Evolutionary conservation across 2,113 vertebrate genomes (phyloP).

Genomic region (Pseudolaguvia tuberculata): DNA sequence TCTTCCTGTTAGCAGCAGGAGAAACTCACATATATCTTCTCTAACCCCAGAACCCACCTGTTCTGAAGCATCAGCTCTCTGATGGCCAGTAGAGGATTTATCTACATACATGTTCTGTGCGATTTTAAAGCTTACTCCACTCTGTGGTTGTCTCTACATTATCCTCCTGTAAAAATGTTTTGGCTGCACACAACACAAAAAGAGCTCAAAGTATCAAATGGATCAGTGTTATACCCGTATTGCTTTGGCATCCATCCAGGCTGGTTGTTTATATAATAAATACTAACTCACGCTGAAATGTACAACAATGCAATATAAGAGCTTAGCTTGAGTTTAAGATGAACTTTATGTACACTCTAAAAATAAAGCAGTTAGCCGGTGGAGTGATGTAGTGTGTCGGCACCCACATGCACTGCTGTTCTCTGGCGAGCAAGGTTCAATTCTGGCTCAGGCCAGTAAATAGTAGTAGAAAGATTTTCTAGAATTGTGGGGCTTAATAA

Average conservation of each 20-base stretch:
- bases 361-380: too few species aligned
- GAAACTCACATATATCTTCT: background rate
- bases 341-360: background rate
- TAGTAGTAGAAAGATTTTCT: too few species aligned
- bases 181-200: background rate
- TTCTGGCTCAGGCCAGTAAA: too few species aligned
- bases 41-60: background rate
- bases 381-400: too few species aligned
- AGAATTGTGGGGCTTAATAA: too few species aligned
- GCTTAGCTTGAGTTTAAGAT: background rate
- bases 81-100: slow-evolving; percentile 7
- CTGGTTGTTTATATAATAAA: slow-evolving; percentile 1
- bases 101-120: background rate
- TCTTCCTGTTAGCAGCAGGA: background rate
- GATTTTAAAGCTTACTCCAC: background rate
- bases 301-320: background rate
- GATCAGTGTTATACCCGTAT: background rate
- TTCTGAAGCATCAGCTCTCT: background rate
- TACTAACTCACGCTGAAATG: background rate
- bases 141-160: background rate
- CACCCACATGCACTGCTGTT: too few species aligned
- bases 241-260: background rate
- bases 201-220: background rate
- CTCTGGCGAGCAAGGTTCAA: too few species aligned
- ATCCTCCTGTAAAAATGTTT: background rate